Conservation (phyloP, 2,888 invertebrate species). For the Myopa testacea region DNA sequence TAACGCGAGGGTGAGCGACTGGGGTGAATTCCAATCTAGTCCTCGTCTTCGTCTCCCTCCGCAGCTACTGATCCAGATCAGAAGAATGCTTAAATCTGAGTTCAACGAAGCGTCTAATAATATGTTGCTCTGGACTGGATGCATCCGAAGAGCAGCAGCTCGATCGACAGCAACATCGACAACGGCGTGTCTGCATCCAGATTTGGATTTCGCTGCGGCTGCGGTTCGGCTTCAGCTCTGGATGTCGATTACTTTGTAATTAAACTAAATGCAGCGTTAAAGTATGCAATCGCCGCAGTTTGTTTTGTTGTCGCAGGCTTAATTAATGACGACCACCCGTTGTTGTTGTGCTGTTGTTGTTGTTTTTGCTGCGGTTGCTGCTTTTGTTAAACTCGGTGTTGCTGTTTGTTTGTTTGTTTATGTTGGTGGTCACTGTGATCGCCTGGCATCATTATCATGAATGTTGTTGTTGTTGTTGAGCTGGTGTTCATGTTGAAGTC, state of each 20-base stretch:
- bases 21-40: too few species aligned
- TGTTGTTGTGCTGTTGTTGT: not conserved
- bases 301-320: slow-evolving; percentile 10
- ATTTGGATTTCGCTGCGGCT: not conserved
- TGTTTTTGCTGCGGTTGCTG: not conserved
- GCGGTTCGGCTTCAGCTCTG: not conserved
- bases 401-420: not conserved
- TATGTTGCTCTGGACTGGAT: not conserved
- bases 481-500: not conserved
- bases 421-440: not conserved
- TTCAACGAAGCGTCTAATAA: not conserved
- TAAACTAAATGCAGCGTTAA: slow-evolving; percentile 33
- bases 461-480: not conserved
- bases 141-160: too few species aligned
- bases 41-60: too few species aligned
- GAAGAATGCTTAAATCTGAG: not conserved
- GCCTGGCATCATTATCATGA: not conserved
- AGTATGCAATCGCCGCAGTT: slow-evolving; percentile 7
- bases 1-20: not conserved
- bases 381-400: not conserved
- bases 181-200: not conserved
- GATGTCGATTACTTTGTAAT: slow-evolving; percentile 34
- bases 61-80: too few species aligned
- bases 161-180: not conserved
- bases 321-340: slow-evolving; percentile 16